Conservation (phyloP, 2,797 vertebrate genomes). For the Poecilia gillii region DNA sequence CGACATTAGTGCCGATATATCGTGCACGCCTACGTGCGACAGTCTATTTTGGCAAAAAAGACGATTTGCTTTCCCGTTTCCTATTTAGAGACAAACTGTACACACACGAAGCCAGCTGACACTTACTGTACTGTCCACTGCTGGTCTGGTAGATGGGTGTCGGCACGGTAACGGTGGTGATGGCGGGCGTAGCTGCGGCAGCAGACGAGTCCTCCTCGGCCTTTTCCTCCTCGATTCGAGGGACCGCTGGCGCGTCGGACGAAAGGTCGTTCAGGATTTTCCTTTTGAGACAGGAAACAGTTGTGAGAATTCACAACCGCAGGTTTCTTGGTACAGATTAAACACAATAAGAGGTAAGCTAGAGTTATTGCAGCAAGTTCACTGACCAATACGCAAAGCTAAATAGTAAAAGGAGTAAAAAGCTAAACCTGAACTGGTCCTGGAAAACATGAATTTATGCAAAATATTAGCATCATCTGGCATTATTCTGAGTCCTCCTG, state of each 20-base stretch:
- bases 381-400: not conserved
- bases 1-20: no score
- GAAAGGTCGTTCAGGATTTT: slow-evolving; percentile 99
- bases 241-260: slow-evolving; percentile 94
- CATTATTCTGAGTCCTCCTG: not conserved
- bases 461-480: not conserved
- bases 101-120: not conserved
- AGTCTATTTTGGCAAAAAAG: not conserved
- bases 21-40: not conserved
- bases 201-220: slow-evolving; percentile 88
- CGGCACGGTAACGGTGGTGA: slow-evolving; percentile 96
- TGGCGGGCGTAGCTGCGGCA: slow-evolving; percentile 85
- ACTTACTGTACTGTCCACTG: slow-evolving; percentile 98
- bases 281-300: slow-evolving; percentile 72
- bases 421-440: not conserved
- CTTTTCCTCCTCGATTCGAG: slow-evolving; percentile 97
- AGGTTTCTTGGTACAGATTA: not conserved
- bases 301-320: not conserved
- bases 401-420: not conserved
- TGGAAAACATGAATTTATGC: not conserved
- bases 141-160: slow-evolving; percentile 99
- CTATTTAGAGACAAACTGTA: not conserved
- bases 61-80: not conserved
- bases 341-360: not conserved
- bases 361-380: not conserved